Evolutionary conservation across 2,113 vertebrate genomes (phyloP), one percentile per base, ranked within the genome.

Genomic region (Cichladusa arquata): DNA sequence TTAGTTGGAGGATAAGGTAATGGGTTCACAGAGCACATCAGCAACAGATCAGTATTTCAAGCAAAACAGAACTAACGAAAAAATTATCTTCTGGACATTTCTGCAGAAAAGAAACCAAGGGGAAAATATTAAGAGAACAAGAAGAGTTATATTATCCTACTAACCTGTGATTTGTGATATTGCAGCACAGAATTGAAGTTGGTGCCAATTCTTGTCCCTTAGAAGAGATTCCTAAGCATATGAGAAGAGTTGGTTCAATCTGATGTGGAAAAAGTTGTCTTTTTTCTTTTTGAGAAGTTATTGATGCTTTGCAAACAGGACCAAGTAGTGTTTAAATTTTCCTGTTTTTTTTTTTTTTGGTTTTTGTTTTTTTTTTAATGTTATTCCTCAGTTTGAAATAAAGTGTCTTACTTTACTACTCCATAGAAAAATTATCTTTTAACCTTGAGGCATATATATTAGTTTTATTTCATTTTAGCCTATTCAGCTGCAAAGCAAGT

Each of bases 381-480:
- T 38, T 85, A 22, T 23, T 66, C 12, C 19, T 81, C 44, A 81
- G 23, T 45, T 88, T 64, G 19, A 67, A 81, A 71, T 74, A 50
- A 56, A 34, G 6, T 51, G 6, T 86, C 13, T 84, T 81, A 48
- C 47, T 78, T 86, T 51, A 64, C 18, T 79, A 45, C 13, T 81
- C 26, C 56, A 10, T 15, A 57, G 65, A 64, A 79, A 89, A 89
- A 76, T 18, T 34, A 25, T 67, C n/a, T 36, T 53, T 29, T 93
- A 91, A 65, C 48, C 22, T 77, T 66, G 66, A 87, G 69, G 66
- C 71, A 34, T 70, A 79, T 91, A 50, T 67, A 54, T 89, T 93
- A 76, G 61, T 96, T 93, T 87, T 69, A 36, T 60, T 93, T 70
- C 14, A 60, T 82, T 95, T 97, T 96, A 92, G 67, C 60, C 85